Percentiles rank a stretch among this genome's conserved stretches.
Evolutionary conservation across 2,888 invertebrate species (phyloP).

Genomic region (Caenorhabditis zanzibari): DNA sequence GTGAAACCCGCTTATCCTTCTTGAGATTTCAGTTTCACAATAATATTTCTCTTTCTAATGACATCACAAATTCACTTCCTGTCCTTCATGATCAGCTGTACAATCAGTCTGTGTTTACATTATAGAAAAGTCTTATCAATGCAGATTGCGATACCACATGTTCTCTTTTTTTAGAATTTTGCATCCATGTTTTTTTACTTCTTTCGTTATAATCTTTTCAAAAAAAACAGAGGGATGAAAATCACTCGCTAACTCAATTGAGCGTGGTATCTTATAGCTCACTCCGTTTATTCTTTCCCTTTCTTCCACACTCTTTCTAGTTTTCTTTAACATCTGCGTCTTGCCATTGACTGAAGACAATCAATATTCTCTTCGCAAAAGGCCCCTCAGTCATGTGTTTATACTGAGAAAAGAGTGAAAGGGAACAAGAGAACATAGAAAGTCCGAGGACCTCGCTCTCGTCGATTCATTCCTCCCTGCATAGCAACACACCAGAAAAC

Average conservation of each 20-base stretch:
- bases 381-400: constrained; percentile 48
- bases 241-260: too few species aligned
- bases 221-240: constrained; percentile 3
- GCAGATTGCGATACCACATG: background rate
- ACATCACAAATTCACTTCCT: constrained; percentile 16
- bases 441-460: background rate
- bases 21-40: constrained; percentile 7
- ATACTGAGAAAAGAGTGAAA: constrained; percentile 8
- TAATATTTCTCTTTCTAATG: constrained; percentile 4
- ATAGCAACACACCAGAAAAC: constrained; percentile 42
- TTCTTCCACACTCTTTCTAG: constrained; percentile 13
- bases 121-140: constrained; percentile 10
- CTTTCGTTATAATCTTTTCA: constrained; percentile 1
- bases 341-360: background rate
- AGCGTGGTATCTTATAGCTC: background rate
- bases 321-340: background rate
- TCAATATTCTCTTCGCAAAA: constrained; percentile 40
- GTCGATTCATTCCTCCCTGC: constrained; percentile 26
- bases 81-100: constrained; percentile 21
- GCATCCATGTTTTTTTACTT: constrained; percentile 7
- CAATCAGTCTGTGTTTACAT: constrained; percentile 19
- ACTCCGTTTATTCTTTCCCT: constrained; percentile 1
- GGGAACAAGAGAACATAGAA: constrained; percentile 18
- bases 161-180: constrained; percentile 7
- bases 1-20: too few species aligned